Percentiles rank a stretch among this genome's conserved stretches.
phyloP scores from a whole-genome alignment of 2,797 vertebrate genomes.

The Tangara arthus region DNA sequence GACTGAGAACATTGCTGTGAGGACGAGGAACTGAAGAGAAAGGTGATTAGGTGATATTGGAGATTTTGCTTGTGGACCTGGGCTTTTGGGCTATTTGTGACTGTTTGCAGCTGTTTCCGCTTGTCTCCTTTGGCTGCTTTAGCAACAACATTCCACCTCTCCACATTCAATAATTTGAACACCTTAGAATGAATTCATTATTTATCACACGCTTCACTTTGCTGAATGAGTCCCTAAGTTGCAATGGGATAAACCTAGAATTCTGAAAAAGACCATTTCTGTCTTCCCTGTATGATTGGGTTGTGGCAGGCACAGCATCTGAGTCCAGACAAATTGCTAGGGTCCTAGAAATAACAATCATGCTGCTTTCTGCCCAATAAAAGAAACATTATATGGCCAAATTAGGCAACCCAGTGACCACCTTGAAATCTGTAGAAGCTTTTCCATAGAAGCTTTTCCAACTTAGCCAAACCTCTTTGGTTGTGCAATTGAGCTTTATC shows the following conservation, averaged over 20 bases:
- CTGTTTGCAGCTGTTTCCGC: neutral
- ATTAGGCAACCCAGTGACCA: conserved; percentile 11
- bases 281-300: neutral
- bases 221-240: neutral
- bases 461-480: conserved; percentile 43
- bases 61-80: neutral
- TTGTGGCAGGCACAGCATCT: neutral
- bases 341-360: neutral
- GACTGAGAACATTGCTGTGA: neutral
- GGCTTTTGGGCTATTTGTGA: neutral
- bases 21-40: neutral
- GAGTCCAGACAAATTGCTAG: neutral
- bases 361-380: neutral
- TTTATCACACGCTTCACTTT: neutral
- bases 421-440: conserved; percentile 6
- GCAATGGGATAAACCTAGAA: neutral
- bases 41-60: neutral
- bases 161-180: neutral
- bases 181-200: neutral
- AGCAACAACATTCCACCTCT: neutral
- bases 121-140: neutral
- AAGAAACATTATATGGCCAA: neutral
- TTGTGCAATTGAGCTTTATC: conserved; percentile 39
- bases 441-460: conserved; percentile 14
- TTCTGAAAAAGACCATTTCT: neutral